Evolutionary conservation across 2,888 invertebrate species (phyloP), one percentile per base, ranked within the genome.

Genomic region (Crepidodera aurea): DNA sequence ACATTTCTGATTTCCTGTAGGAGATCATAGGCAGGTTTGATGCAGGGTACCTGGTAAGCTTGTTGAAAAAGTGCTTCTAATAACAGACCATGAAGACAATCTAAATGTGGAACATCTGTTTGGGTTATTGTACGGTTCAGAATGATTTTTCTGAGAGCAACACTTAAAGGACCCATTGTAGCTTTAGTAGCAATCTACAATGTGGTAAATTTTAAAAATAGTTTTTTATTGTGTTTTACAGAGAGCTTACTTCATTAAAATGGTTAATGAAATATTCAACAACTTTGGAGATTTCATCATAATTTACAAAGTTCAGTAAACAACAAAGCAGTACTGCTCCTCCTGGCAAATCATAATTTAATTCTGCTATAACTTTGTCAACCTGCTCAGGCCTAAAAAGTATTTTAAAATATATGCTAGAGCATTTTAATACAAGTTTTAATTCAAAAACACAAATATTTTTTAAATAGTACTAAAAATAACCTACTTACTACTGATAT

Each of bases 311-410:
- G 22, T 71, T 64, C 13, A 73, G 60, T 32, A 73, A 55, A 44
- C 59, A 65, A 48, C 69, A 66, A 5, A 73, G 34, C 29, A 72
- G 53, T 27, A 69, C 60, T 29, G 59, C 64, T 50, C 66, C 67
- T 25, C 69, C 69, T 13, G 66, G 64, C 44, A 70, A 60, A 13
- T 57, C 46, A 56, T 59, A 64, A 48, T 71, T 60, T 25, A 70
- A 67, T 34, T 69, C 62, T 7, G 15, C 46, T n/a, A 71, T 71
- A 10, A 64, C 62, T 18, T 62, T 59, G 7, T 53, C 42, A 16
- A 71, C 62, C 46, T 73, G 68, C 16, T 64, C 56, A 50, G 68
- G 60, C 22, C 71, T 71, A 58, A 56, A 68, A 70, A 25, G 3
- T 40, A 1, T 27, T 10, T 25, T 40, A 22, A 48, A 22, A 57